Percentiles rank a stretch among this genome's conserved stretches.
These are phyloP conservation scores for Octodon degus DNA, from an alignment of 2,113 vertebrate genomes.

Conservation along the genomic window DNA sequence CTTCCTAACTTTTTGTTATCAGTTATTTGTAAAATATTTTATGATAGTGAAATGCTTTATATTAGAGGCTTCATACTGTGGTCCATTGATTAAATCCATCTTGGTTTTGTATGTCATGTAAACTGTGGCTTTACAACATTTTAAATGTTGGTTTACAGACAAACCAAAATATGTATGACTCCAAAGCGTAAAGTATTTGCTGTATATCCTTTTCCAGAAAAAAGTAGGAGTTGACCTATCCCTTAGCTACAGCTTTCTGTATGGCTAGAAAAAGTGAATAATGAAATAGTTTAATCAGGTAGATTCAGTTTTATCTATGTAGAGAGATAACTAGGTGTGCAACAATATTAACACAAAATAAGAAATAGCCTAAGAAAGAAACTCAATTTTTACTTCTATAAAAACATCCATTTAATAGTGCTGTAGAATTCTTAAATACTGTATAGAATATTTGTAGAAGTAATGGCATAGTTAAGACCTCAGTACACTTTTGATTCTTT, in stretches of 20 bases:
- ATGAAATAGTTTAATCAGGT: slow-evolving; percentile 34
- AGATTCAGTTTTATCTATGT: background rate
- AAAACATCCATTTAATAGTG: background rate
- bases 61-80: background rate
- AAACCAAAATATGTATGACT: background rate
- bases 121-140: background rate
- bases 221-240: background rate
- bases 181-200: background rate
- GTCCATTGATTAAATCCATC: background rate
- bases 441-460: background rate
- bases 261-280: slow-evolving; percentile 43
- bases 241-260: background rate
- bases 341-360: background rate
- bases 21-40: slow-evolving; percentile 38
- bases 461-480: background rate
- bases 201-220: background rate
- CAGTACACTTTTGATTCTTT: background rate
- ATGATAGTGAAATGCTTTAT: background rate
- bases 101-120: slow-evolving; percentile 13
- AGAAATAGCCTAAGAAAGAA: slow-evolving; percentile 4
- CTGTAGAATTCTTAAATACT: background rate
- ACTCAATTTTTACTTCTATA: background rate
- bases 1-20: background rate
- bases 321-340: background rate
- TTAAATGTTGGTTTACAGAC: background rate